Percentiles rank a stretch among this genome's conserved stretches.
phyloP scores from a whole-genome alignment of 2,888 invertebrate species.

The Drosophila vallismaia region DNA sequence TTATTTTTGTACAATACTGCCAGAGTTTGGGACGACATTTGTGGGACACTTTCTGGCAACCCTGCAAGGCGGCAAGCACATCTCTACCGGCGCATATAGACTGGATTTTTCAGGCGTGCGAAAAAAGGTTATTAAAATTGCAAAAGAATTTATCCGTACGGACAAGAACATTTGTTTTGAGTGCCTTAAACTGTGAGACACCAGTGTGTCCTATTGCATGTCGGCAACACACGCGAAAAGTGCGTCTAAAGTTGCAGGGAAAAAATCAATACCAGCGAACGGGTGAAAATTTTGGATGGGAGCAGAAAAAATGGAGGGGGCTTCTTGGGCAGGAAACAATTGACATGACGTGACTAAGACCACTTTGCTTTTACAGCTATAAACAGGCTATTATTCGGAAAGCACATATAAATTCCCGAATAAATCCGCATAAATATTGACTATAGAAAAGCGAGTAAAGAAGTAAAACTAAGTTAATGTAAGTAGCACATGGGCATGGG shows the following conservation, averaged over 20 bases:
- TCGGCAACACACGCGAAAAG: conserved; percentile 38
- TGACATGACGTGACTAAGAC: conserved; percentile 78
- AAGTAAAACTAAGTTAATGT: conserved; percentile 55
- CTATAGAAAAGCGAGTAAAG: conserved; percentile 34
- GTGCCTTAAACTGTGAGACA: conserved; percentile 4
- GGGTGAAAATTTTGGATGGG: background rate
- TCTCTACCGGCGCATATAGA: conserved; percentile 65
- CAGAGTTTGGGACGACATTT: no score
- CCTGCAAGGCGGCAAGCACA: conserved; percentile 20
- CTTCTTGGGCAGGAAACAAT: conserved; percentile 16
- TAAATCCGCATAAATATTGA: conserved; percentile 44
- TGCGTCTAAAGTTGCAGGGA: conserved; percentile 37
- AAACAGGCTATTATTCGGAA: conserved; percentile 69
- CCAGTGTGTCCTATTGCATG: conserved; percentile 40
- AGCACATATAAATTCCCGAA: conserved; percentile 70
- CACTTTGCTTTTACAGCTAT: conserved; percentile 72
- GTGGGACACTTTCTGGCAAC: no score
- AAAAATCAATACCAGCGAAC: conserved; percentile 61
- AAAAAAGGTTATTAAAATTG: conserved; percentile 50
- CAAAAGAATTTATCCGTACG: conserved; percentile 27
- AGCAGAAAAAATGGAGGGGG: conserved; percentile 60
- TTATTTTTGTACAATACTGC: no score
- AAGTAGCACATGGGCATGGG: conserved; percentile 49
- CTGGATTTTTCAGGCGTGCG: conserved; percentile 46
- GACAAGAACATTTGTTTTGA: conserved; percentile 4